Conservation (phyloP, 2,113 vertebrate genomes). For the Chaetodon trifascialis region DNA sequence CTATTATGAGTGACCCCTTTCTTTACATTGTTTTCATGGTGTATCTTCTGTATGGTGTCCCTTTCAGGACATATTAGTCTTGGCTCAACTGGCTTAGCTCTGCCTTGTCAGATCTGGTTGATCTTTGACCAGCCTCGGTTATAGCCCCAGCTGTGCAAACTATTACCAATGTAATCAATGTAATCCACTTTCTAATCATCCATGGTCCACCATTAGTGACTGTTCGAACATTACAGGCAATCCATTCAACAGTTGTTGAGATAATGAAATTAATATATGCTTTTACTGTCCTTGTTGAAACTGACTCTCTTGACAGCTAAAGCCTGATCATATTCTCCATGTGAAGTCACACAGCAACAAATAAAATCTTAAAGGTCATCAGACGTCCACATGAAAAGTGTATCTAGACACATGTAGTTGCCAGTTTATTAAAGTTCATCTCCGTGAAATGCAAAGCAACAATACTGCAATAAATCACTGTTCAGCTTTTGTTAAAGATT, state of each 20-base stretch:
- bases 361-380: constrained; percentile 5
- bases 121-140: not conserved
- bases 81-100: not conserved
- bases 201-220: not conserved
- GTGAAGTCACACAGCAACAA: constrained; percentile 12
- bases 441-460: too few relatives aligned
- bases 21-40: not conserved
- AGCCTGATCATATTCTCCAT: not conserved
- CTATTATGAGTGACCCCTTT: not conserved
- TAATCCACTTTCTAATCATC: not conserved
- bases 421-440: not conserved
- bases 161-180: not conserved
- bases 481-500: not conserved
- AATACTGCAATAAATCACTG: not conserved
- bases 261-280: not conserved
- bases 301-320: not conserved
- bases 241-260: not conserved
- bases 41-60: not conserved
- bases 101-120: not conserved
- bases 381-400: not conserved
- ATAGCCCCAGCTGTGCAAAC: not conserved
- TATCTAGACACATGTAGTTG: not conserved
- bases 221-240: not conserved
- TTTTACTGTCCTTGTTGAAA: not conserved
- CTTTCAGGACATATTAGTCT: not conserved